phyloP scores from a whole-genome alignment of 2,888 invertebrate species.

The Tyria jacobaeae region DNA sequence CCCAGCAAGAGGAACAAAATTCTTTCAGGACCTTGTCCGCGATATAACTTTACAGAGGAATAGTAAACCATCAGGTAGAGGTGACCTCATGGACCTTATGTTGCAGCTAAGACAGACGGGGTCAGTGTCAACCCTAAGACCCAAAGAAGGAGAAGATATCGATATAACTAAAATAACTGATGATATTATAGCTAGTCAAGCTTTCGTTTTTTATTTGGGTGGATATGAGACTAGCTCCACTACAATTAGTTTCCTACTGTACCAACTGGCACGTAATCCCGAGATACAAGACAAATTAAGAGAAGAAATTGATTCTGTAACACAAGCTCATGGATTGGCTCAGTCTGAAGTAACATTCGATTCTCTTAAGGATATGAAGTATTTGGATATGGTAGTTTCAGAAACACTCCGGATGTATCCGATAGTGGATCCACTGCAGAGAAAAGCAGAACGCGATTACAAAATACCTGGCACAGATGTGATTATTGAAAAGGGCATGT shows the following conservation, averaged over 20 bases:
- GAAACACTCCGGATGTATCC: conserved; percentile 78
- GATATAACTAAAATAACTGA: conserved; percentile 56
- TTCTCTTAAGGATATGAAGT: conserved; percentile 64
- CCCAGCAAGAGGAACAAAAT: conserved; percentile 40
- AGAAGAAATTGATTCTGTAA: conserved; percentile 59
- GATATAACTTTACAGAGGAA: conserved; percentile 52
- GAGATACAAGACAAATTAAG: conserved; percentile 67
- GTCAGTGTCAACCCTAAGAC: not conserved
- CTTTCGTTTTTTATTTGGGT: conserved; percentile 75
- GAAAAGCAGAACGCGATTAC: conserved; percentile 64
- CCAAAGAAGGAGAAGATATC: not conserved
- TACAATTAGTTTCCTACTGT: conserved; percentile 66
- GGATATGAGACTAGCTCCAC: conserved; percentile 79
- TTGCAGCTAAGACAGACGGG: conserved; percentile 54
- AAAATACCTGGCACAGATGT: conserved; percentile 64
- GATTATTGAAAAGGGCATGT: conserved; percentile 61
- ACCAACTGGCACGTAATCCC: conserved; percentile 66
- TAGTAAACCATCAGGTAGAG: conserved; percentile 50
- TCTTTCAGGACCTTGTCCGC: conserved; percentile 52
- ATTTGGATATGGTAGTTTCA: conserved; percentile 66
- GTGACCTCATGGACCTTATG: conserved; percentile 65
- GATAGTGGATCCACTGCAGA: conserved; percentile 65
- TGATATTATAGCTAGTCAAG: conserved; percentile 69
- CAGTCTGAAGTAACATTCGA: conserved; percentile 66
- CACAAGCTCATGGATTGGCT: conserved; percentile 48